Base-by-base conservation (phyloP, 2,113 vertebrate species). In the Rana temporaria region DNA sequence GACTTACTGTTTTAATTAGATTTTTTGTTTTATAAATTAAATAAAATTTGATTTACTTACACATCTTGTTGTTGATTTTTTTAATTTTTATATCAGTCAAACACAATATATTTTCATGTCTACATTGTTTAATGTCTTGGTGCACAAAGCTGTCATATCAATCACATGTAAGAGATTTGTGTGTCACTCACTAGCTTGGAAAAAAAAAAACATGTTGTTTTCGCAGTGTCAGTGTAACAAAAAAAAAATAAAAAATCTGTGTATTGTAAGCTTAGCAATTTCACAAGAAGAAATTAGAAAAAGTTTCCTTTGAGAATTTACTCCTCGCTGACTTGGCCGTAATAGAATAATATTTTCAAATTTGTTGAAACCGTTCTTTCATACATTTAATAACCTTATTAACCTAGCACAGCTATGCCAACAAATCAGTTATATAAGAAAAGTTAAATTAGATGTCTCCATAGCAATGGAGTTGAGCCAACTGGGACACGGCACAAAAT, bases 331-430 rank as follows among this genome's bases (percentile, higher is more conserved):
- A 30, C 38, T 55, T n/a, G 17, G n/a, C 17, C 16, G 8, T 32
- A 24, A 78, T 78, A 55, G 53, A 34, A 30, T 67, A 15, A 67
- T 66, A 55, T 55, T 67, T 78, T 62, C 52, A 24, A 78, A 53
- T 76, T 76, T 48, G 73, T 15, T 38, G 19, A 42, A 65, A 42
- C 22, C 14, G 16, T 75, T 60, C 14, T 75, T 75, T 34, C 57
- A n/a, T 75, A 60, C 59, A 75, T 57, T 56, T 75, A 60, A 62
- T 57, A 75, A 75, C 55, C 72, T 75, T 75, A 75, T 62, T 75
- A 59, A 59, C 24, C 56, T 75, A 34, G 26, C 22, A 26, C 16
- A 26, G 69, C 72, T 42, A 59, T 62, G 56, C 56, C 72, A 57
- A 53, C 24, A 57, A 30, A 57, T 73, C 56, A 60, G 53, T 22